Base-by-base conservation (phyloP, 2,797 vertebrate genomes). In the Australoheros facetus region DNA sequence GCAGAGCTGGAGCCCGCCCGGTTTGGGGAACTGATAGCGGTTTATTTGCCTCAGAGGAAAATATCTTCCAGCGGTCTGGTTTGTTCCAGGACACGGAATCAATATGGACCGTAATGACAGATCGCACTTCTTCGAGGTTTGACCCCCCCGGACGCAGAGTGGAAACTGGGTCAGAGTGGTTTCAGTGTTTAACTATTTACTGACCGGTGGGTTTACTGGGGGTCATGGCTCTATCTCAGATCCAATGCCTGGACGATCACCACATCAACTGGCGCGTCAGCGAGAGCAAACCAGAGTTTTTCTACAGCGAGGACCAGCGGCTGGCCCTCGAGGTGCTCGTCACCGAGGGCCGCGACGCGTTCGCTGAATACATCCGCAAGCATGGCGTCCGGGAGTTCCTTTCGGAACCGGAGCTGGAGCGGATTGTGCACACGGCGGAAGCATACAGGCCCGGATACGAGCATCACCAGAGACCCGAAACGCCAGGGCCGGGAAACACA, bases 221-320 rank as follows among this genome's bases (percentile, higher is more conserved):
- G 11, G 48, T 1, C 62, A 99, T 99, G 98, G 98, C 98, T 78
- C 87, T 97, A 86, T 99, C 98, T 51, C 98, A 99, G 93, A 90
- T 99, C 74, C 98, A 98, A 88, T 99, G 98, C 79, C 91, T 99
- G 88, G 97, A 99, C 26, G 94, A 99, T 56, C 96, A 97, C 87
- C 96, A 99, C 73, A 96, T 99, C 85, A 99, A 99, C 95, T 97
- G 96, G 96, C 95, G 98, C 53, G 94, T 97, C 80, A 98, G 96
- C 23, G 98, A 99, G 91, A 88, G 96, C 93, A 99, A 99, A 66
- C 97, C 98, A 0, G 98, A 99, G 93, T 99, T 99, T 81, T 98
- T 98, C 93, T 99, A 99, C 91, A 98, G 98, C 34, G 98, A 99
- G 93, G 96, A 97, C 73, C 98, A 99, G 77, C 91, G 98, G 76